These are phyloP conservation scores for Euura lappo DNA, from an alignment of 1,140 invertebrate genomes.

Conservation along the genomic window DNA sequence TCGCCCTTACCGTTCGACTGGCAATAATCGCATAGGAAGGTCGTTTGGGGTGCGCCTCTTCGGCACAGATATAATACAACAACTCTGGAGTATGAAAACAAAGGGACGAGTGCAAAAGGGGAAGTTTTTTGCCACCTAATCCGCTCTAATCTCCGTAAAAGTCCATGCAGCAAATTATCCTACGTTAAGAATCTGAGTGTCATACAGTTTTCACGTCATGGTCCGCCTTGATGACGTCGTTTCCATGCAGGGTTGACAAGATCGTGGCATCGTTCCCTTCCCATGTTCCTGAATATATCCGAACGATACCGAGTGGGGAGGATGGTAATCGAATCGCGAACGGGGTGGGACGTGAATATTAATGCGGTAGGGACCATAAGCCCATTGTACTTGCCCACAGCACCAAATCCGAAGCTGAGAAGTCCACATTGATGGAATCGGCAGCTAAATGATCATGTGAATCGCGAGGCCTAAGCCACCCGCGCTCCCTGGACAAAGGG, in stretches of 20 bases:
- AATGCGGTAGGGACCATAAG: neutral
- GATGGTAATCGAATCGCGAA: neutral
- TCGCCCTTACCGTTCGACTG: neutral
- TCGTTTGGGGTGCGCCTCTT: neutral
- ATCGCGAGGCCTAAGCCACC: neutral
- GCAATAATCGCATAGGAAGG: neutral
- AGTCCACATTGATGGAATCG: neutral
- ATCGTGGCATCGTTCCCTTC: neutral
- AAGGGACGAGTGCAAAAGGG: neutral
- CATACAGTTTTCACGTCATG: too few species aligned
- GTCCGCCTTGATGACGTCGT: too few species aligned
- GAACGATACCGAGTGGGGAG: too few species aligned
- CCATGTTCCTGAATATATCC: too few species aligned
- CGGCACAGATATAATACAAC: neutral
- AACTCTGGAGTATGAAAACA: neutral
- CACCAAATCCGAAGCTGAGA: neutral
- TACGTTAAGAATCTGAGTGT: too few species aligned
- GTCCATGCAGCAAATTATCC: too few species aligned
- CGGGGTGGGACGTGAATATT: neutral
- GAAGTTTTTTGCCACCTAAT: too few species aligned
- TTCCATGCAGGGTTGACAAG: neutral
- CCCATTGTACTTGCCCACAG: neutral
- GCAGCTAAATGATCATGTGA: slow-evolving; percentile 4
- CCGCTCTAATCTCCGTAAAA: too few species aligned
- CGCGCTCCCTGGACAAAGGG: neutral